Base-by-base conservation (phyloP, 2,113 vertebrate species). In the Myotis yumanensis region DNA sequence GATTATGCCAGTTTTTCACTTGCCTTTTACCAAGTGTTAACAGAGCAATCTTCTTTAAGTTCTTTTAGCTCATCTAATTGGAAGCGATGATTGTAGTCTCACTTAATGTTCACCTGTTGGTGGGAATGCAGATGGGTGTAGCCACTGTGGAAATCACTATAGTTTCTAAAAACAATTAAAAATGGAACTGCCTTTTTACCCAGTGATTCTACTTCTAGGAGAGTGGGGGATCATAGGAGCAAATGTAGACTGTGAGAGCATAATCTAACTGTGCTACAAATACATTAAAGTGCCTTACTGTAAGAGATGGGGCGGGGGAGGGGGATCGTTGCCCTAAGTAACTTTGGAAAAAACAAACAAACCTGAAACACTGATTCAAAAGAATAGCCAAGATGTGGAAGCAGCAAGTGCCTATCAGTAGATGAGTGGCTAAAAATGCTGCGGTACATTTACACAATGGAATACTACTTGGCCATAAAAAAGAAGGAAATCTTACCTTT, bases 231-330 rank as follows among this genome's bases (percentile, higher is more conserved):
- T 59, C 57, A 11, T 23, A 59, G 59, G 57, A 59, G 22, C 23
- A 59, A 57, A 57, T 57, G 20, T 57, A 23, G 54, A 57, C 20
- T 23, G 22, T 57, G 54, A 11, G 8, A 59, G 22, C 22, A 59
- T 59, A 22, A 59, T 59, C 57, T 59, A 16, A 7, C 23, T 43
- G 37, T 14, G 17, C 0, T 30, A 62, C 5, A 30, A 51, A 48
- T 64, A 37, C 62, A 30, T 37, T 30, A 89, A 54, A 16, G 64
- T 23, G 14, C 2, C 2, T 57, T 16, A 6, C 10, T 25, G 11
- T 7, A 54, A 16, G 11, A 15, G 9, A 2, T 4, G 6, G 7
- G 25, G 40, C 11, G 2, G 10, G 2, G 23, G 10, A 12, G 3
- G 18, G 7, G 23, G 66, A 22, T 32, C 35, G 23, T 32, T 62